These are phyloP conservation scores for Ephestia elutella DNA, from an alignment of 1,140 invertebrate genomes.

Conservation along the genomic window DNA sequence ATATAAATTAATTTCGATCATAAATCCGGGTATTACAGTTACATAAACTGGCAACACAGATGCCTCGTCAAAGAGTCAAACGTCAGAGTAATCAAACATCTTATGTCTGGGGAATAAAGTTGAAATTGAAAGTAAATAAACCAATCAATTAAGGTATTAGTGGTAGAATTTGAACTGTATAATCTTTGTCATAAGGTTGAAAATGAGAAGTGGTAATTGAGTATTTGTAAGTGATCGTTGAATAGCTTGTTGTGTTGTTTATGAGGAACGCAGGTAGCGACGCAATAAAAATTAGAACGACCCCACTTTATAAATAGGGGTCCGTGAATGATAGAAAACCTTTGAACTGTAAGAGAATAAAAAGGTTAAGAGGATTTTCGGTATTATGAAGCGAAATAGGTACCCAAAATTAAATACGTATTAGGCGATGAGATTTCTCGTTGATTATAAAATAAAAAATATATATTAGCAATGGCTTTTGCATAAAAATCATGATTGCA, in stretches of 20 bases:
- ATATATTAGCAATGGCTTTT: no score
- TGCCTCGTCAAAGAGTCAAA: not conserved
- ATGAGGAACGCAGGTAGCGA: slow-evolving; percentile 44
- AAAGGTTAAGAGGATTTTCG: not conserved
- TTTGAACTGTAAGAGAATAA: not conserved
- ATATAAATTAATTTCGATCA: slow-evolving; percentile 2
- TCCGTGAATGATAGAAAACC: slow-evolving; percentile 15
- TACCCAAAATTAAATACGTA: not conserved
- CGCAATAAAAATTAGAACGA: slow-evolving; percentile 49
- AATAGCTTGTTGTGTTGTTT: slow-evolving; percentile 24
- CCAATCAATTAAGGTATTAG: not conserved
- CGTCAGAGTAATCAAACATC: not conserved
- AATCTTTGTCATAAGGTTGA: not conserved
- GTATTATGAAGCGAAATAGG: not conserved
- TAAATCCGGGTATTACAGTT: slow-evolving; percentile 4
- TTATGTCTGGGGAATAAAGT: not conserved
- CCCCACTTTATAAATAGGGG: slow-evolving; percentile 25
- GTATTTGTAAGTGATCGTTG: slow-evolving; percentile 13
- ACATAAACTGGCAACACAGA: slow-evolving; percentile 4
- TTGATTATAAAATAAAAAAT: no score
- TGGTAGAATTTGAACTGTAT: not conserved
- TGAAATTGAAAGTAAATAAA: not conserved
- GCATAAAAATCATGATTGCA: no score
- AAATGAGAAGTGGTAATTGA: not conserved
- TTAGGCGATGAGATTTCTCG: no score